Base-by-base conservation (phyloP, 2,113 vertebrate species). In the Otocyon megalotis region DNA sequence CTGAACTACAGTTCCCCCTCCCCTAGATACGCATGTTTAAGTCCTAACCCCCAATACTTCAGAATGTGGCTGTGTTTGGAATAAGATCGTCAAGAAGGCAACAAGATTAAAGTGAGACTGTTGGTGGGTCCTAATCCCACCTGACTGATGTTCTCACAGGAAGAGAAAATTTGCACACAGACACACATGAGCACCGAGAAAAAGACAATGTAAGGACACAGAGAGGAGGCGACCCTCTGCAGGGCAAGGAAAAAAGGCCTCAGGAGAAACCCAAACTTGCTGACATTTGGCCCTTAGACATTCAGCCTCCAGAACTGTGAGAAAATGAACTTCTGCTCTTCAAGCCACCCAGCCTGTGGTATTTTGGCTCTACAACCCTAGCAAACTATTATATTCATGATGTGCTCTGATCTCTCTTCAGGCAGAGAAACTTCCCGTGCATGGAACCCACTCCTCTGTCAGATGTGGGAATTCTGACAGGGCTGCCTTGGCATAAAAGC, bases 221-320 rank as follows among this genome's bases (percentile, higher is more conserved):
- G 48, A 2, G 5, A 24, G 77, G 77, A 58, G 30, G 48, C 3
- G 3, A 15, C 17, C 2, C 3, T 28, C 50, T 58, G 17, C 9
- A 37, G 24, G 53, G 7, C 30, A 30, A 53, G 20, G 30, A 43
- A 9, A 60, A 84, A 84, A 67, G 32, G 37, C 11, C 50, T n/a
- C 65, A 2, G 60, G 28, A 26, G 72, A 62, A 67, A 20, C 28
- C 54, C 54, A 53, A 14, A 32, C 32, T 67, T 20, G 16, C 35
- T 1, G 1, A 65, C 3, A 28, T 3, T 17, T 5, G 26, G 16
- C 17, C 32, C 76, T 67, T 16, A 0, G 13, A 19, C n/a, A 5
- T 43, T 11, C 0, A 14, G 58, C 74, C 14, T 72, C 53, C 80
- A 71, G n/a, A 16, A 26, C 50, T 32, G 0, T 24, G 80, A 79